Evolutionary conservation across 2,113 vertebrate genomes (phyloP).

Genomic region (Urocolius indicus): DNA sequence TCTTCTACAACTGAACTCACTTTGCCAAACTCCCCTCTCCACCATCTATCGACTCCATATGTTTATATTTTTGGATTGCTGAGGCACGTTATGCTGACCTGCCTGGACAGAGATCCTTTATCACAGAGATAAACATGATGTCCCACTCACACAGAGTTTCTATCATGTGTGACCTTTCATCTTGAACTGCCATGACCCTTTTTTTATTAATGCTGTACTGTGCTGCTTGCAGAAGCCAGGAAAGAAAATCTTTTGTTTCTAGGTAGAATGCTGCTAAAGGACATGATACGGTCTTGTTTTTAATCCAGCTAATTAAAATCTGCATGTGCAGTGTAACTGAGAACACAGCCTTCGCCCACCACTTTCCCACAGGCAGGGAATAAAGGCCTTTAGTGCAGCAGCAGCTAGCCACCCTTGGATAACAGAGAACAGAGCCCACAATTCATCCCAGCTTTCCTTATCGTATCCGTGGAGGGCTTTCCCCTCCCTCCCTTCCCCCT

Average conservation of each 20-base stretch:
- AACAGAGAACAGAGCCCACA: constrained; percentile 79
- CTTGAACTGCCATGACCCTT: constrained; percentile 69
- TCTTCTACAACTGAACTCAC: not conserved
- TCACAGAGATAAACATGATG: constrained; percentile 51
- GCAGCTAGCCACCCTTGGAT: constrained; percentile 78
- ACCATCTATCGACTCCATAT: constrained; percentile 3
- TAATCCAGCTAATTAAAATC: constrained; percentile 85
- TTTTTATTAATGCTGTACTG: constrained; percentile 65
- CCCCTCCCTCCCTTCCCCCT: not conserved
- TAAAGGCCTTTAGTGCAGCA: constrained; percentile 84
- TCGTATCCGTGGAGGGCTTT: constrained; percentile 54
- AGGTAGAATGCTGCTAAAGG: constrained; percentile 53
- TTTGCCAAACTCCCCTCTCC: not conserved
- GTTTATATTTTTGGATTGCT: constrained; percentile 51
- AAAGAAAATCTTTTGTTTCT: constrained; percentile 80
- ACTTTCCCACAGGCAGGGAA: constrained; percentile 86
- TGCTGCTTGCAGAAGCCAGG: constrained; percentile 56
- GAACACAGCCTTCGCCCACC: constrained; percentile 79
- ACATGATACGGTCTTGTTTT: constrained; percentile 76
- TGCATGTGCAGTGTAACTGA: constrained; percentile 79
- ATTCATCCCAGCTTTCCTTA: constrained; percentile 77
- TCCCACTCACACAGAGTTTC: constrained; percentile 51
- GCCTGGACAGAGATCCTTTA: constrained; percentile 71
- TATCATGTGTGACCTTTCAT: constrained; percentile 75
- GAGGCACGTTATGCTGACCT: not conserved